Base-by-base conservation (phyloP, 2,797 vertebrate species). In the Thaleichthys pacificus region DNA sequence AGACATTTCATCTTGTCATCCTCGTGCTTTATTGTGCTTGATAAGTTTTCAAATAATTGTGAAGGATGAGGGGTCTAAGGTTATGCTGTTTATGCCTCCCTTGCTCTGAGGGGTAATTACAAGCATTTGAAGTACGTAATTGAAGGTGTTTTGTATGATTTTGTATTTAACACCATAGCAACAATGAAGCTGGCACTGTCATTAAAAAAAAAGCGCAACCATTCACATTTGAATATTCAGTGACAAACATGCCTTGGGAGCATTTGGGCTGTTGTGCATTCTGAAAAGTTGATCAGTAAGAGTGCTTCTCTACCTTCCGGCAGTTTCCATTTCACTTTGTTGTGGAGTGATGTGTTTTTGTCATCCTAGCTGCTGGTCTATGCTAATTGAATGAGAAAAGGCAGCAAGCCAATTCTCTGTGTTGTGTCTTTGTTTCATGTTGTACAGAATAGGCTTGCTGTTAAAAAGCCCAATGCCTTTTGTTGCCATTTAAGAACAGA, bases 331-430 rank as follows among this genome's bases (percentile, higher is more conserved):
- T 24, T 12, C 17, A 28, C 6, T 61, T 1, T 12, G 24, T 19
- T 61, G 7, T 4, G 24, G 22, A 14, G 26, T 5, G 22, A 15
- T 61, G 60, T 14, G 21, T 61, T 4, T 14, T 24, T 61, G 21
- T 26, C 60, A 28, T 22, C 9, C 60, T 11, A 4, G 4, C 14
- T 26, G 11, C 58, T 61, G 12, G 4, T 26, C 14, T 61, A 61
- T 21, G 58, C 58, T 61, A 21, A 61, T 61, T 61, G 58, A 61
- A 22, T 9, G 58, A 56, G 8, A 56, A 56, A 56, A 61, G 60
- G 60, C 22, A 26, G 24, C 21, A 11, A 24, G 22, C 60, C 60
- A 61, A 26, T 28, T 61, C 60, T 28, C 11, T 12, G 60, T 61
- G 28, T 28, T 30, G 57, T 28, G 60, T 61, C 11, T 26, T 24